Evolutionary conservation across 2,113 vertebrate species (phyloP).

Genomic region (Stomatorhinus ivindoensis): DNA sequence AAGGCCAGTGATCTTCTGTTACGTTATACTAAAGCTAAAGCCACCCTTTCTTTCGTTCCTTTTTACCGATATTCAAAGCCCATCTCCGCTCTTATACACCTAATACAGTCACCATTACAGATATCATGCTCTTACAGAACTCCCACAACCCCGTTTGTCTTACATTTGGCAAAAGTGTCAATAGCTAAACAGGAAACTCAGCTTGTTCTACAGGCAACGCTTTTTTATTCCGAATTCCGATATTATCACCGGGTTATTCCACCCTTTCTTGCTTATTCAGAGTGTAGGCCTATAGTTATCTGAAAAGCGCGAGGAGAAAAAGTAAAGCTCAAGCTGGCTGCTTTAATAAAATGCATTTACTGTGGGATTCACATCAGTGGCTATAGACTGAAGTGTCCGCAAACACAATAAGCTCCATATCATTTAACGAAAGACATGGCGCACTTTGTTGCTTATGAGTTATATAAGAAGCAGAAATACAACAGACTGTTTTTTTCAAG

Average conservation of each 20-base stretch:
- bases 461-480: constrained; percentile 11
- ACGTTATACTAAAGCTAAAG: neutral
- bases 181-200: neutral
- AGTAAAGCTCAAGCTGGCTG: constrained; percentile 10
- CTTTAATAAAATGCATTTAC: constrained; percentile 28
- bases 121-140: neutral
- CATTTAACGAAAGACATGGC: neutral
- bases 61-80: neutral
- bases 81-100: neutral
- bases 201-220: neutral
- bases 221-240: neutral
- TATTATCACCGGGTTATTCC: neutral
- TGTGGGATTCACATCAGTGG: constrained; percentile 25
- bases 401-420: constrained; percentile 24
- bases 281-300: constrained; percentile 32
- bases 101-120: neutral
- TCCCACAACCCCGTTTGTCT: neutral
- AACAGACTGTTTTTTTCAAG: constrained; percentile 5
- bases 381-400: neutral
- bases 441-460: constrained; percentile 14
- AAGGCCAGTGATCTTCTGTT: neutral
- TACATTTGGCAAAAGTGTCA: neutral
- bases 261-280: neutral
- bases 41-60: neutral
- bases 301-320: constrained; percentile 15